A percentile compares a stretch with the other conserved stretches of the same genome.
These are phyloP conservation scores for Rattus norvegicus DNA, from an alignment of 2,113 vertebrate species.

Conservation along the genomic window DNA sequence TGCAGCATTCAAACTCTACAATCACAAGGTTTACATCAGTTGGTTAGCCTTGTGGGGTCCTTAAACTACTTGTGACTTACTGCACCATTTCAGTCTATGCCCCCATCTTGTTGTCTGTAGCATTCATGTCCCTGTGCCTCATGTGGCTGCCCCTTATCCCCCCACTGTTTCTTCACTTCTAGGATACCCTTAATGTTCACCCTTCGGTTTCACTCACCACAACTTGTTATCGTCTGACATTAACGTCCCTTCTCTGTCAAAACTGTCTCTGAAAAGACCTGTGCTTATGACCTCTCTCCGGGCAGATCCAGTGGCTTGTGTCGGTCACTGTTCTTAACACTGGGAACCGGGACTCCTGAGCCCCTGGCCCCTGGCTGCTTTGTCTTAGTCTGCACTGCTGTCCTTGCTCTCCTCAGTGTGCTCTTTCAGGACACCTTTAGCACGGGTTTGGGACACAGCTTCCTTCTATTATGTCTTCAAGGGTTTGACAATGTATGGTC, in stretches of 20 bases:
- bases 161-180: slow-evolving; percentile 15
- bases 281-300: background rate
- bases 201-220: background rate
- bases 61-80: background rate
- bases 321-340: background rate
- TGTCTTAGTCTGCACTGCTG: background rate
- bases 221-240: background rate
- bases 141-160: background rate
- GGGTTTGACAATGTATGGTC: background rate
- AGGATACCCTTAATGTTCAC: background rate
- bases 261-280: background rate
- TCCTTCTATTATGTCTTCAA: background rate
- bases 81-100: background rate
- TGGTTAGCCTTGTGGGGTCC: too few species aligned
- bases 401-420: background rate
- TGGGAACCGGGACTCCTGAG: background rate
- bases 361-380: background rate
- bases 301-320: background rate
- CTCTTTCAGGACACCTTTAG: background rate
- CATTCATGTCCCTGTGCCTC: background rate
- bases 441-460: background rate
- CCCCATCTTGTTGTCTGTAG: slow-evolving; percentile 25
- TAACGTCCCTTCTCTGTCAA: background rate
- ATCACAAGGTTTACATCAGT: background rate
- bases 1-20: background rate